These are phyloP conservation scores for Channallabes apus DNA, from an alignment of 2,797 vertebrate genomes.

Conservation along the genomic window DNA sequence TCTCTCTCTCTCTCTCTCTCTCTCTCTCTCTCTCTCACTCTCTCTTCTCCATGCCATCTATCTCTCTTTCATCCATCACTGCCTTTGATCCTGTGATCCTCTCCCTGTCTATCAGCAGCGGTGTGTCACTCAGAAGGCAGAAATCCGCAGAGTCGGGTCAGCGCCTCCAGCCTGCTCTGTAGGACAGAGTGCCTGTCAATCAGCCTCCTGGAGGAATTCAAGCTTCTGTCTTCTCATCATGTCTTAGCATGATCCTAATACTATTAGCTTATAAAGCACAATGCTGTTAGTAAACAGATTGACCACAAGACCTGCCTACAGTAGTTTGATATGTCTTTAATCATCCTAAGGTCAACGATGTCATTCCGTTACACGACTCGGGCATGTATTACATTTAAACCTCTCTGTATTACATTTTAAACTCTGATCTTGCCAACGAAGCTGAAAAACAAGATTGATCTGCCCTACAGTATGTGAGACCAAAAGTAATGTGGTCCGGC, in stretches of 20 bases:
- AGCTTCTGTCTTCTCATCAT: slow-evolving; percentile 27
- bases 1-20: not conserved
- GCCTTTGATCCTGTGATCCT: slow-evolving; percentile 41
- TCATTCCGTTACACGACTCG: not conserved
- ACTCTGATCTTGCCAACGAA: not conserved
- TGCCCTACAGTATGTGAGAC: not conserved
- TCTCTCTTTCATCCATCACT: slow-evolving; percentile 49
- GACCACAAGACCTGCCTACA: not conserved
- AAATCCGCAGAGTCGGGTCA: slow-evolving; percentile 32
- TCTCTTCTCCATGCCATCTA: slow-evolving; percentile 19
- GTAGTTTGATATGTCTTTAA: not conserved
- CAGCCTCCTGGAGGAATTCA: slow-evolving; percentile 16
- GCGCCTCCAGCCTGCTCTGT: slow-evolving; percentile 20
- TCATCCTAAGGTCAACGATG: slow-evolving; percentile 12
- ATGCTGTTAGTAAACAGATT: slow-evolving; percentile 13
- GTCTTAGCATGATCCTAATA: slow-evolving; percentile 19
- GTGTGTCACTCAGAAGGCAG: slow-evolving; percentile 41
- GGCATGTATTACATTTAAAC: not conserved
- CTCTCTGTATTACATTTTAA: not conserved
- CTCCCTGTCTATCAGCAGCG: slow-evolving; percentile 40
- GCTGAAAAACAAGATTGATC: not conserved
- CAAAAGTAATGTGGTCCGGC: not conserved
- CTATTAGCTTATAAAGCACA: slow-evolving; percentile 12
- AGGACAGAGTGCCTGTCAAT: slow-evolving; percentile 39
- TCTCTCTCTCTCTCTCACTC: slow-evolving; percentile 20